A percentile compares a stretch with the other conserved stretches of the same genome.
Evolutionary conservation across 1,140 invertebrate genomes (phyloP).

Genomic region (Holotrichia oblita): DNA sequence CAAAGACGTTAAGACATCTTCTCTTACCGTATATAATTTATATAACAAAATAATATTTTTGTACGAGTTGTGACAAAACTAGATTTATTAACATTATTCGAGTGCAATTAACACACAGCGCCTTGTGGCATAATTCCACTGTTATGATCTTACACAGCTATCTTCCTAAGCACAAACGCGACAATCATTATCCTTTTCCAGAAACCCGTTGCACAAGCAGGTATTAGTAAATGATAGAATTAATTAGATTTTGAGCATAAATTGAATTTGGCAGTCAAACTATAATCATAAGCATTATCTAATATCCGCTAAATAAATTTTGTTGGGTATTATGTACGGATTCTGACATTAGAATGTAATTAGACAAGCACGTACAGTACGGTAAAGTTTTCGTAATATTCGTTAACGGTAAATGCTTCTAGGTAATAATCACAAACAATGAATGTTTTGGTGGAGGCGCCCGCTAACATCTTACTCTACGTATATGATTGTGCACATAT

Average conservation of each 20-base stretch:
- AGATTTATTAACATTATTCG: no score
- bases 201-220: background rate
- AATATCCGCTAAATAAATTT: conserved; percentile 19
- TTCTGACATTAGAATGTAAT: background rate
- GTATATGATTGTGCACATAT: background rate
- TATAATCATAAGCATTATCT: conserved; percentile 11
- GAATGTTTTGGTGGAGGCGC: background rate
- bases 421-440: background rate
- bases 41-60: no score
- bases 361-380: background rate
- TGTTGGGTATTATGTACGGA: background rate
- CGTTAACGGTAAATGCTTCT: background rate
- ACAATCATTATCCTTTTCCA: background rate
- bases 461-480: background rate
- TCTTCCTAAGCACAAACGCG: background rate
- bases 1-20: no score
- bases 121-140: background rate
- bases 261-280: conserved; percentile 10
- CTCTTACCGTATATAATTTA: no score
- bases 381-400: background rate
- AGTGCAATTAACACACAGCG: no score
- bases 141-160: background rate
- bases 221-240: conserved; percentile 5
- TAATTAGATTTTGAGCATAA: conserved; percentile 9
- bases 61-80: no score